phyloP scores from a whole-genome alignment of 1,140 invertebrate species.

The Latrodectus geometricus region DNA sequence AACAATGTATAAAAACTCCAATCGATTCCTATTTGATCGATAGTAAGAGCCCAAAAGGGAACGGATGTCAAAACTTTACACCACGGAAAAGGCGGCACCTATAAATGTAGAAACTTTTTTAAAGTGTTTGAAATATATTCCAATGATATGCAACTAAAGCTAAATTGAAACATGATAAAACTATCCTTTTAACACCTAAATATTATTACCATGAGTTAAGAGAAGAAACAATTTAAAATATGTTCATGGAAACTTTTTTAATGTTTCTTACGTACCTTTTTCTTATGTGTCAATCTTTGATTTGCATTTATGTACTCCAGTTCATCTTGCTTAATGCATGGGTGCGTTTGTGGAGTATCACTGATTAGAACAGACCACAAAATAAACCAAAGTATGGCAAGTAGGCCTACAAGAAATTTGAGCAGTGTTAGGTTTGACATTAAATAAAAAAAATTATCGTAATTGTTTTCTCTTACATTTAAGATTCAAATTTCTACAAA shows the following conservation, averaged over 20 bases:
- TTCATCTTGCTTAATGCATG: conserved; percentile 79
- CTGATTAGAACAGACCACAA: conserved; percentile 80
- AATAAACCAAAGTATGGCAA: conserved; percentile 75
- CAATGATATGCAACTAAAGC: too few relatives aligned
- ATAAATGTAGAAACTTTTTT: background rate
- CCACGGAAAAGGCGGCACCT: conserved; percentile 78
- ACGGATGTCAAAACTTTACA: conserved; percentile 79
- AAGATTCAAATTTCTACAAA: too few relatives aligned
- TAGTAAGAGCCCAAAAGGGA: conserved; percentile 91
- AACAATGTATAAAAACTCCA: conserved; percentile 96
- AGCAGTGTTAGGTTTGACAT: background rate
- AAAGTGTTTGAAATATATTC: too few relatives aligned
- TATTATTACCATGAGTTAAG: too few relatives aligned
- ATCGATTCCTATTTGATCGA: conserved; percentile 90
- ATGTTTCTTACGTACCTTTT: background rate
- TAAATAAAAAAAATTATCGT: too few relatives aligned
- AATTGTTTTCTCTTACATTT: too few relatives aligned
- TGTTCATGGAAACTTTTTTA: background rate
- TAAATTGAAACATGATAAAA: too few relatives aligned
- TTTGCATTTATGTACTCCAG: conserved; percentile 79
- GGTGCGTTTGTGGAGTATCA: conserved; percentile 82
- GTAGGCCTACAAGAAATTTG: conserved; percentile 69
- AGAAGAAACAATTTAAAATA: too few relatives aligned
- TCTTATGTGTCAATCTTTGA: background rate
- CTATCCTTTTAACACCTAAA: too few relatives aligned